Conservation (phyloP, 2,113 vertebrate species). For the Phyllostomus hastatus region DNA sequence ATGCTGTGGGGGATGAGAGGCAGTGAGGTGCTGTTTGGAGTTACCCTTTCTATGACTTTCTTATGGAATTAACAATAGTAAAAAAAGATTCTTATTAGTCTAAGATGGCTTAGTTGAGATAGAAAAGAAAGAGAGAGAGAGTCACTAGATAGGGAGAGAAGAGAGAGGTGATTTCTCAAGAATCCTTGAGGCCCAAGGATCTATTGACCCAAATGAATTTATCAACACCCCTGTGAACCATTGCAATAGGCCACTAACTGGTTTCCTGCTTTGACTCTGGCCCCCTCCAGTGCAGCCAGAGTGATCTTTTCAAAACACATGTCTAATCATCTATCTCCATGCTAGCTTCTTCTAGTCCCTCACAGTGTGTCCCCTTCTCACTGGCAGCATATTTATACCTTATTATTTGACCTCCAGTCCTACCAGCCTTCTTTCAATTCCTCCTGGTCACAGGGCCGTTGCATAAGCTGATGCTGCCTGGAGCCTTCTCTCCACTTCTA, state of each 20-base stretch:
- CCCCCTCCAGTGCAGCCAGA: background rate
- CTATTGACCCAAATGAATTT: background rate
- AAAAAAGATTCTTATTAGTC: conserved; percentile 12
- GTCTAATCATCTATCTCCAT: background rate
- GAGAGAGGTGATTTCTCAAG: background rate
- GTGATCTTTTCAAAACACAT: background rate
- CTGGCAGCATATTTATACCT: background rate
- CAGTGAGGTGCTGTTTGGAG: background rate
- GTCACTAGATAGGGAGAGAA: background rate
- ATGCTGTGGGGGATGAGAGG: background rate
- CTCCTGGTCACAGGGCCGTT: background rate
- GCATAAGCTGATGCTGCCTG: background rate
- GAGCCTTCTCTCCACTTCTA: background rate
- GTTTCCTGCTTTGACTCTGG: background rate
- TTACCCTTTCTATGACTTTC: conserved; percentile 24
- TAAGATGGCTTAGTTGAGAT: background rate
- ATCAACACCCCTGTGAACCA: background rate
- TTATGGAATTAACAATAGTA: conserved; percentile 20
- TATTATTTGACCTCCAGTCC: background rate
- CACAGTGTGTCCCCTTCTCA: background rate
- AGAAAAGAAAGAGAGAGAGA: background rate
- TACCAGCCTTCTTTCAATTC: background rate
- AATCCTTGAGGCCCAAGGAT: background rate
- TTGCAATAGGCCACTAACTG: background rate
- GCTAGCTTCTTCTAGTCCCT: background rate